Percentiles rank a stretch among this genome's conserved stretches.
These are phyloP conservation scores for Phrynocephalus vlangalii DNA, from an alignment of 2,797 vertebrate genomes.

Conservation along the genomic window DNA sequence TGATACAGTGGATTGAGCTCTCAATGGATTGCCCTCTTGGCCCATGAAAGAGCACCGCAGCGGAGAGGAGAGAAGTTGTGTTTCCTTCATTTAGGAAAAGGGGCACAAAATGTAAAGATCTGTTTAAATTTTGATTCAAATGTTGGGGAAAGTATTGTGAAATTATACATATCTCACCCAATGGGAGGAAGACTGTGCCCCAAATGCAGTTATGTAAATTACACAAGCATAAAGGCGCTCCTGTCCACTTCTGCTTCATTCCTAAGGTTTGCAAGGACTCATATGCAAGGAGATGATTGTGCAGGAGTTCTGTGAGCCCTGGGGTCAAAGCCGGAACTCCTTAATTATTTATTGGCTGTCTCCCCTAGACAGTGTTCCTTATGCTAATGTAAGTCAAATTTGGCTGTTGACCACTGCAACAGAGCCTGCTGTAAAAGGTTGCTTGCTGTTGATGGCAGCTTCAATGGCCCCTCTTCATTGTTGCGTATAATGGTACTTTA, in stretches of 20 bases:
- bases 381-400: too few species aligned
- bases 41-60: not conserved
- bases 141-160: not conserved
- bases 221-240: too few species aligned
- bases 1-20: not conserved
- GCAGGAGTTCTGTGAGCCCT: not conserved
- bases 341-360: not conserved
- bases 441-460: not conserved
- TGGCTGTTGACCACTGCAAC: not conserved
- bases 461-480: too few species aligned
- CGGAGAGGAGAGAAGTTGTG: not conserved
- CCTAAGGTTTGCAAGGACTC: too few species aligned
- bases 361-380: too few species aligned
- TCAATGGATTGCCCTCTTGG: not conserved
- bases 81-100: not conserved
- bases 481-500: too few species aligned
- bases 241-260: too few species aligned
- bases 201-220: too few species aligned
- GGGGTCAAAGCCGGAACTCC: not conserved
- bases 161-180: not conserved
- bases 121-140: not conserved
- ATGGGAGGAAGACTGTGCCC: too few species aligned
- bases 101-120: not conserved
- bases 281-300: too few species aligned
- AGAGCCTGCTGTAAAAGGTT: not conserved